Percentiles rank a stretch among this genome's conserved stretches.
Evolutionary conservation across 2,113 vertebrate species (phyloP).

Genomic region (Marmota flaviventris): DNA sequence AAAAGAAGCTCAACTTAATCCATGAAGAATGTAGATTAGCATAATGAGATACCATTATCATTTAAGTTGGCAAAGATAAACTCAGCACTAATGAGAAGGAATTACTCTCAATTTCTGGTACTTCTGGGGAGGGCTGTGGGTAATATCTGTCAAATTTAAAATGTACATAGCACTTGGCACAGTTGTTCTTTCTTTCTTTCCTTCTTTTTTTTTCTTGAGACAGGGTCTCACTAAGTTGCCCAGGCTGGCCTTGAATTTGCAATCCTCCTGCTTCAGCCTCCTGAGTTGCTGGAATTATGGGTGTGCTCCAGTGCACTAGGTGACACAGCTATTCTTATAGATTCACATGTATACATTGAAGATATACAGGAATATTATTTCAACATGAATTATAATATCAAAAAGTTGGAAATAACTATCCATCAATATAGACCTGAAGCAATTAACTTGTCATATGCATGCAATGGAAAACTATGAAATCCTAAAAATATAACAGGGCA

Average conservation of each 20-base stretch:
- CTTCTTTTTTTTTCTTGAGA: too few relatives aligned
- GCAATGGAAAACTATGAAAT: neutral
- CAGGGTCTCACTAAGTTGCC: too few relatives aligned
- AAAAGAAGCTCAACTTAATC: neutral
- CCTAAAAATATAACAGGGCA: neutral
- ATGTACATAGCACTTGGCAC: too few relatives aligned
- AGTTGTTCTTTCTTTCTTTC: too few relatives aligned
- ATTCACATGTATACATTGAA: neutral
- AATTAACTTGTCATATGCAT: neutral
- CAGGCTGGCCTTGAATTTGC: too few relatives aligned
- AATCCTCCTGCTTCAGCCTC: too few relatives aligned
- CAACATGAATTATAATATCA: neutral
- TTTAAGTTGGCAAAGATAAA: neutral
- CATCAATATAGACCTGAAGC: neutral
- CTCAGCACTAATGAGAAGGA: neutral
- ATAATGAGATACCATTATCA: neutral
- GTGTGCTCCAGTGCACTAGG: too few relatives aligned
- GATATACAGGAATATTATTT: neutral
- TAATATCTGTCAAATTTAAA: neutral
- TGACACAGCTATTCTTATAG: neutral
- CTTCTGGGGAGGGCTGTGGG: neutral
- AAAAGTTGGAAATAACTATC: neutral
- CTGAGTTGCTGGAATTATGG: too few relatives aligned
- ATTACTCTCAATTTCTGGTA: rapidly evolving
- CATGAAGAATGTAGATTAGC: neutral